Evolutionary conservation across 2,797 vertebrate species (phyloP), one percentile per base, ranked within the genome.

Genomic region (Phataginus tetradactyla): DNA sequence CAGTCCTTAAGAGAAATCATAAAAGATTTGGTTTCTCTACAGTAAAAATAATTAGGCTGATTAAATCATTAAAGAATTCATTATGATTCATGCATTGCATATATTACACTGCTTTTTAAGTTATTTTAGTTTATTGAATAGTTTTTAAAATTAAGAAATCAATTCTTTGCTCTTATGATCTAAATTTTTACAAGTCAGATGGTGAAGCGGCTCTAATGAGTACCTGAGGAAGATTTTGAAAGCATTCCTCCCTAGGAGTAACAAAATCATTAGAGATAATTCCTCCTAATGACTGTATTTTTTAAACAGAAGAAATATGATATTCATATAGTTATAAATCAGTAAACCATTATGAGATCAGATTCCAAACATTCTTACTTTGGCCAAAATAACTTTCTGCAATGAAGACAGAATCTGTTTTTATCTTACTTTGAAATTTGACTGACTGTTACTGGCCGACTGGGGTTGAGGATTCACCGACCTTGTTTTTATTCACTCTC

Each of bases 251-350:
- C 14, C n/a, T 91, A 96, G 71, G 78, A 88, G 63, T 83, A 89
- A 79, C 32, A 66, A 81, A 90, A 86, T 37, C 85, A 78, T 59
- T 69, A 59, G 29, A 83, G 18, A 61, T 23, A 88, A 86, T 42
- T 88, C 29, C 34, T 71, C 37, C 37, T 21, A 55, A 49, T 59
- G 66, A 74, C 13, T 59, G 14, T 23, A 72, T 87, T 87, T 69
- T 66, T 23, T 20, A 81, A 81, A 80, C 37, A 51, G 45, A 95
- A 37, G 23, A 63, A 87, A 72, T 4, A 78, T n/a, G 23, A 75
- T 51, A 90, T 85, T 93, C 34, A 91, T 42, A 66, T 55, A 97
- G 79, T 86, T 85, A 66, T 79, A 87, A 78, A 88, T 57, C 53
- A 85, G 21, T 78, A 87, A 95, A 72, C 27, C 4, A 39, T n/a